phyloP scores from a whole-genome alignment of 2,888 invertebrate species.

The Creontiades dilutus region DNA sequence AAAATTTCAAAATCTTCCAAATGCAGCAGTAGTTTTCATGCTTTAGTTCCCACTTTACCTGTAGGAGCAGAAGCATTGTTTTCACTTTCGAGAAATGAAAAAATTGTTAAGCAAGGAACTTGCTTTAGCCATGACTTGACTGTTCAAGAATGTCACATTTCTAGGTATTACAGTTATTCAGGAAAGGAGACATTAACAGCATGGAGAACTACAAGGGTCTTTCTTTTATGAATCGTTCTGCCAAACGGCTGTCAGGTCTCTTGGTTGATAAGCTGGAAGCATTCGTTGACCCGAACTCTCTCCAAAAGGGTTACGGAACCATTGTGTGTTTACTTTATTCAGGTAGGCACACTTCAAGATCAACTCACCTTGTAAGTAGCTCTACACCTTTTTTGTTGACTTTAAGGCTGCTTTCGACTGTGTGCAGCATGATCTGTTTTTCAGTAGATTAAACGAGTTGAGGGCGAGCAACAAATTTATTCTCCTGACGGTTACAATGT shows the following conservation, averaged over 20 bases:
- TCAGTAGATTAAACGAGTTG: too few species aligned
- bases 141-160: too few species aligned
- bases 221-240: not conserved
- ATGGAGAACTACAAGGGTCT: not conserved
- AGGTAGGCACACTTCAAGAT: slow-evolving; percentile 1
- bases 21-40: too few species aligned
- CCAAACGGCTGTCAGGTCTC: not conserved
- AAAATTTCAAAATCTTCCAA: too few species aligned
- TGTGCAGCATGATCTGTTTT: not conserved
- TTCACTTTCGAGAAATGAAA: too few species aligned
- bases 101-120: too few species aligned
- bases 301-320: not conserved
- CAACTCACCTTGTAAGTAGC: not conserved
- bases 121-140: too few species aligned
- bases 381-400: slow-evolving; percentile 63
- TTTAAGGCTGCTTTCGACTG: slow-evolving; percentile 22
- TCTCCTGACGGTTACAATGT: not conserved
- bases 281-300: not conserved
- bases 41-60: too few species aligned
- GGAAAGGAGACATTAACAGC: not conserved
- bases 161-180: too few species aligned
- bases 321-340: slow-evolving; percentile 4
- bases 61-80: too few species aligned
- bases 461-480: not conserved
- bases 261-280: not conserved